These are phyloP conservation scores for Cyphomyrmex costatus DNA, from an alignment of 1,140 invertebrate genomes.

Conservation along the genomic window DNA sequence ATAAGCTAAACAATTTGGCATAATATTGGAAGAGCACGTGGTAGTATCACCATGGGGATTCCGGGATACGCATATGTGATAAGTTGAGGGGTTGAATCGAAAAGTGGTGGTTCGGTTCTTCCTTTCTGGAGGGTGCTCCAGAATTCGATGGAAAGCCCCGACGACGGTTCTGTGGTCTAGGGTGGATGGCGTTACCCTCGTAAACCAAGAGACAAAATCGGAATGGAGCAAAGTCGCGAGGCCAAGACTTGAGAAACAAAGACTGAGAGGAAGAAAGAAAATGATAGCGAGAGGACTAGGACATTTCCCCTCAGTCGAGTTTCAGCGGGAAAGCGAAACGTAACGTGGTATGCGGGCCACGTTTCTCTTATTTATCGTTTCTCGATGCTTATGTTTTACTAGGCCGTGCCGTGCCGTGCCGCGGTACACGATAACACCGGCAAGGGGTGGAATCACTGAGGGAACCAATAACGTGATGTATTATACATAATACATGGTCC, in stretches of 20 bases:
- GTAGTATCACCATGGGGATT: constrained; percentile 60
- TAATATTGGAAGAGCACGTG: constrained; percentile 78
- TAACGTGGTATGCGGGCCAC: constrained; percentile 84
- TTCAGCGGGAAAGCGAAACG: constrained; percentile 66
- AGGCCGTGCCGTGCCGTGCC: constrained; percentile 82
- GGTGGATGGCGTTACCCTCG: constrained; percentile 37
- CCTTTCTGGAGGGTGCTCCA: constrained; percentile 56
- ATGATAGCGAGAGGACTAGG: constrained; percentile 5
- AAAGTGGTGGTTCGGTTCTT: constrained; percentile 53
- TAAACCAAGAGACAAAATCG: constrained; percentile 58
- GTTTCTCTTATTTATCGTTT: constrained; percentile 87
- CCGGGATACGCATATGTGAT: constrained; percentile 78
- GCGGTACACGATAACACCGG: constrained; percentile 84
- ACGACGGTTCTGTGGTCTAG: constrained; percentile 56
- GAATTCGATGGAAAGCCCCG: constrained; percentile 52
- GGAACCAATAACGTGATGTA: constrained; percentile 87
- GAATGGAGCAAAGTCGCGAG: constrained; percentile 47
- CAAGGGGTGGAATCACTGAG: constrained; percentile 86
- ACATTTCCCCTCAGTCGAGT: constrained; percentile 56
- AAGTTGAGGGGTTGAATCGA: constrained; percentile 71
- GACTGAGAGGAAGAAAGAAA: constrained; percentile 33
- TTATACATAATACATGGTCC: constrained; percentile 87
- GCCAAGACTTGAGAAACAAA: constrained; percentile 36
- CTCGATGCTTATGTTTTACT: constrained; percentile 87
- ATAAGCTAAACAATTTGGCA: constrained; percentile 84